phyloP scores from a whole-genome alignment of 2,113 vertebrate genomes.

The Lucifuga dentata region DNA sequence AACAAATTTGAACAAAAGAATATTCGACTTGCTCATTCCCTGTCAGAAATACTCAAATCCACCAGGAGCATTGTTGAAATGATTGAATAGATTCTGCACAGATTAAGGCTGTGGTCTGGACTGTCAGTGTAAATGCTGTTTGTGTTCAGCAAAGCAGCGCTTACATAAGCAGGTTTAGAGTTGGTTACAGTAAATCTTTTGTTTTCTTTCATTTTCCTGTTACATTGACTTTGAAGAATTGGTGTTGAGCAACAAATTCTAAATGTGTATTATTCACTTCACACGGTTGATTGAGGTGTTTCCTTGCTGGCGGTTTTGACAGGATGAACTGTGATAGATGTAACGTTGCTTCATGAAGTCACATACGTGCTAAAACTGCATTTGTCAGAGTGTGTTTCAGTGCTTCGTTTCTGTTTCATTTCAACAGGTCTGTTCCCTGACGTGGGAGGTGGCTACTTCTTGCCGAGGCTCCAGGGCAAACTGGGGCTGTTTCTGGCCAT shows the following conservation, averaged over 20 bases:
- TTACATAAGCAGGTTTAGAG: too few relatives aligned
- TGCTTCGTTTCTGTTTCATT: background rate
- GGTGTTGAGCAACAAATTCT: too few relatives aligned
- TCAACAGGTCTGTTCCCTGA: constrained; percentile 93
- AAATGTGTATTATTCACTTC: too few relatives aligned
- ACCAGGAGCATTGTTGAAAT: constrained; percentile 15
- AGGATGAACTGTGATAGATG: background rate
- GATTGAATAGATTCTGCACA: background rate
- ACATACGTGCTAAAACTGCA: background rate
- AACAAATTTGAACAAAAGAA: constrained; percentile 18
- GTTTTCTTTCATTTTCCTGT: too few relatives aligned
- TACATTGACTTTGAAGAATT: too few relatives aligned
- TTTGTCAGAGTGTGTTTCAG: background rate
- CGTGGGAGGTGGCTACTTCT: constrained; percentile 95
- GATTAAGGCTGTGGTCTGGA: constrained; percentile 27
- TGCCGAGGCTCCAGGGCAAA: constrained; percentile 91
- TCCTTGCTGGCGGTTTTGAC: background rate
- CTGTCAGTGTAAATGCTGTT: too few relatives aligned
- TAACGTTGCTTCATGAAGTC: background rate
- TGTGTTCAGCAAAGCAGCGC: too few relatives aligned
- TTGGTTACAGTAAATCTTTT: too few relatives aligned
- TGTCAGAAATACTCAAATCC: constrained; percentile 21
- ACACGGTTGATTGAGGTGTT: background rate
- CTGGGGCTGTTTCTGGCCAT: constrained; percentile 91
- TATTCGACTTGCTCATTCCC: background rate